Conservation (phyloP, 2,888 invertebrate genomes). For the Tetanocera ferruginea region DNA sequence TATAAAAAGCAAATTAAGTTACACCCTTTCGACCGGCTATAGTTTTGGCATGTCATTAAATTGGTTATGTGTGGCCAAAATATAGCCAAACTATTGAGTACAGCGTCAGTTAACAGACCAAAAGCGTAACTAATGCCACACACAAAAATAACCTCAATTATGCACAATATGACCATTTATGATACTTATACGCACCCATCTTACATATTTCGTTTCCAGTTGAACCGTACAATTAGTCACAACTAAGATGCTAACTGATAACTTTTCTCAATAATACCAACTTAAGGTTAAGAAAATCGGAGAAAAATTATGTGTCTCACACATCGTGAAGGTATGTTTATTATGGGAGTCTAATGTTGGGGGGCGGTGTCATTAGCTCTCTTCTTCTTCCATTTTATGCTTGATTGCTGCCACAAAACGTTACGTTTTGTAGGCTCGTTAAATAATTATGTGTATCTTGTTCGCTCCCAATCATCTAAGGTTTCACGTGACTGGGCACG, state of each 20-base stretch:
- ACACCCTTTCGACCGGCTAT: slow-evolving; percentile 38
- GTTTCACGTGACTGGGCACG: background rate
- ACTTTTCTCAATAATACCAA: background rate
- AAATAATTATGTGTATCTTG: background rate
- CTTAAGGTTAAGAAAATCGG: background rate
- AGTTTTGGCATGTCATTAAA: slow-evolving; percentile 1
- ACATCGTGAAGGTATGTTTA: background rate
- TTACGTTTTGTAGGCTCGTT: slow-evolving; percentile 2
- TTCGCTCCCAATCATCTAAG: background rate
- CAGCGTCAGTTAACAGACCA: background rate
- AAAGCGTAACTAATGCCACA: background rate
- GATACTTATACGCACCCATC: background rate
- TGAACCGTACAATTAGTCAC: too few species aligned
- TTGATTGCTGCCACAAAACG: slow-evolving; percentile 13
- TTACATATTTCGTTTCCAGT: background rate
- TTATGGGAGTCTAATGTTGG: background rate
- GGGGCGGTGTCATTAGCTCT: background rate
- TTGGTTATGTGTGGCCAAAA: slow-evolving; percentile 18
- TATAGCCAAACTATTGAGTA: background rate
- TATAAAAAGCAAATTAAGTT: slow-evolving; percentile 49
- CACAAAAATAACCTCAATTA: slow-evolving; percentile 4
- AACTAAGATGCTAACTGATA: slow-evolving; percentile 21
- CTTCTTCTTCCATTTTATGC: slow-evolving; percentile 5
- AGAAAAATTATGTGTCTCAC: background rate
- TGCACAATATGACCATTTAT: background rate